Evolutionary conservation across 2,113 vertebrate species (phyloP).

Genomic region (Alces alces): DNA sequence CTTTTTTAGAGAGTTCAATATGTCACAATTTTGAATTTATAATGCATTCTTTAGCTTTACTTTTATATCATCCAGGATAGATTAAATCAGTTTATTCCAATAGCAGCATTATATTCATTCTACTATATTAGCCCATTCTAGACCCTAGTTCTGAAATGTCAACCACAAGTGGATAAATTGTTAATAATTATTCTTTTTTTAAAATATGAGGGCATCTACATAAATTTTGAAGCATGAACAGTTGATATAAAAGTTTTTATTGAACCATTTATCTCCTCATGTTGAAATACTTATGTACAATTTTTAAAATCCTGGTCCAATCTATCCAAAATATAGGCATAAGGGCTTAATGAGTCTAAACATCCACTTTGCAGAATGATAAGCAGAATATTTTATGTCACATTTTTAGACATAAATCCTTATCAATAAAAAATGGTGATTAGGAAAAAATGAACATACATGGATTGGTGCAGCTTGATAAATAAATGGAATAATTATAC

Average conservation of each 20-base stretch:
- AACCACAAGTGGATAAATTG: constrained; percentile 49
- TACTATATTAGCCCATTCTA: neutral
- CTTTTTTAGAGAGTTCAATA: neutral
- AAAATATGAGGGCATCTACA: neutral
- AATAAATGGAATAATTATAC: neutral
- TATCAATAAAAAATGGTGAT: neutral
- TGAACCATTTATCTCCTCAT: constrained; percentile 29
- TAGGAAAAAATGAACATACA: neutral
- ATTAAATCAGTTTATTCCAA: constrained; percentile 56
- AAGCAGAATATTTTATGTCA: neutral
- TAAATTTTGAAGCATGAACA: constrained; percentile 11
- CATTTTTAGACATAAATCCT: neutral
- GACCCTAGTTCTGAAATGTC: constrained; percentile 27
- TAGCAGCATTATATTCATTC: constrained; percentile 41
- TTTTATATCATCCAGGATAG: constrained; percentile 22
- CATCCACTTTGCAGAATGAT: constrained; percentile 25
- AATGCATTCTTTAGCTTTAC: constrained; percentile 38
- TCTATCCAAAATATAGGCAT: constrained; percentile 3
- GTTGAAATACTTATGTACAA: constrained; percentile 27
- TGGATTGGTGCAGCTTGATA: neutral
- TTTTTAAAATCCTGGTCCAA: neutral
- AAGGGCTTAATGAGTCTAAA: constrained; percentile 4
- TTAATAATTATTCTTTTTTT: constrained; percentile 1
- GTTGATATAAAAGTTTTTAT: constrained; percentile 26
- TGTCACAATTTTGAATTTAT: constrained; percentile 18